Conservation (phyloP, 2,888 invertebrate species). For the Exocentrus adspersus region DNA sequence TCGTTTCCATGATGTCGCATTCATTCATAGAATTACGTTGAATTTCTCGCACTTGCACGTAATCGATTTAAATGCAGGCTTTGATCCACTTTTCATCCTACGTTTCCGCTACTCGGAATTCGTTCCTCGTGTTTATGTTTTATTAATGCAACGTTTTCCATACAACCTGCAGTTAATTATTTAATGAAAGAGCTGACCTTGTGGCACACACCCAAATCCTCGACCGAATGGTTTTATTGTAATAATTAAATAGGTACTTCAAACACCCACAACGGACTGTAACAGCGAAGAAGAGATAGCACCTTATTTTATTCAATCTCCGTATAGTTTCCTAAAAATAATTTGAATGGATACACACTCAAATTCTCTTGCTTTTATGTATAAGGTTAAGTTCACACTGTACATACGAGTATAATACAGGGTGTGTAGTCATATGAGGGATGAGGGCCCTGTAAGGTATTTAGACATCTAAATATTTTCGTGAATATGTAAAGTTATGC, state of each 20-base stretch:
- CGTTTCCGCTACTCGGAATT: background rate
- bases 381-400: no score
- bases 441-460: no score
- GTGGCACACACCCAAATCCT: slow-evolving; percentile 6
- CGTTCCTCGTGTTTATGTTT: background rate
- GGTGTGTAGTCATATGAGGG: no score
- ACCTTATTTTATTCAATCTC: no score
- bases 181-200: background rate
- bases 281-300: no score
- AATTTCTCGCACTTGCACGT: background rate
- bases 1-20: background rate
- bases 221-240: slow-evolving; percentile 5
- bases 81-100: background rate
- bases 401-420: no score
- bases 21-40: background rate
- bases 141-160: background rate
- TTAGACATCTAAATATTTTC: no score
- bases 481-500: background rate
- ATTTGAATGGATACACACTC: no score
- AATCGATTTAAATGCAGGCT: background rate
- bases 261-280: background rate
- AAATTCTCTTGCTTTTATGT: no score
- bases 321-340: no score
- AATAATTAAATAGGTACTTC: slow-evolving; percentile 1
- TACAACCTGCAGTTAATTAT: background rate